Evolutionary conservation across 2,797 vertebrate species (phyloP).

Genomic region (Pangasius macronema): DNA sequence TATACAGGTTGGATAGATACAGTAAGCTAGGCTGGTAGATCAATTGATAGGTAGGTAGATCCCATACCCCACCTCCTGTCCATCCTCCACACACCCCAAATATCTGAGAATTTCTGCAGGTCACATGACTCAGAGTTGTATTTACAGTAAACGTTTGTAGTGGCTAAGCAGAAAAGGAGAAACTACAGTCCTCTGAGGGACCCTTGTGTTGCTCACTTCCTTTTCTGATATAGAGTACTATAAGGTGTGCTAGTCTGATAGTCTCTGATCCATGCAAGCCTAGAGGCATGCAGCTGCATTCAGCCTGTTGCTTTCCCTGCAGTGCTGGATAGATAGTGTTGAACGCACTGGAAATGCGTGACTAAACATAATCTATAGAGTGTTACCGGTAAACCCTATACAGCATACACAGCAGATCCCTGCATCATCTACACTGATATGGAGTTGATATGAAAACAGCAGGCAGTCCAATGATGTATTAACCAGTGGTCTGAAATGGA

Average conservation of each 20-base stretch:
- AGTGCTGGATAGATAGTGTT: slow-evolving; percentile 3
- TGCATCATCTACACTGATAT: background rate
- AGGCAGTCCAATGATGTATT: background rate
- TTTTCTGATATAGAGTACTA: background rate
- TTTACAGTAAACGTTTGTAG: background rate
- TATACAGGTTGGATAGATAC: background rate
- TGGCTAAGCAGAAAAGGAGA: background rate
- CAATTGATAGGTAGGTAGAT: background rate
- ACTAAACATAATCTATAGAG: slow-evolving; percentile 3
- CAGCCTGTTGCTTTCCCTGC: background rate
- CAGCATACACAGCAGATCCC: background rate
- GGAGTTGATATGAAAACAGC: slow-evolving; percentile 6
- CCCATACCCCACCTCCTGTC: background rate
- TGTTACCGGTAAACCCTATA: slow-evolving; percentile 8
- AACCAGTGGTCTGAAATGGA: background rate
- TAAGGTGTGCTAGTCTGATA: background rate
- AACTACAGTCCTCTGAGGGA: background rate
- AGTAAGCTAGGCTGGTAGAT: background rate
- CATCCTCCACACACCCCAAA: background rate
- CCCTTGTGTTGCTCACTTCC: background rate
- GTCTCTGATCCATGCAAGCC: background rate
- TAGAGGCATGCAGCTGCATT: background rate
- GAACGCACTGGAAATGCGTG: background rate
- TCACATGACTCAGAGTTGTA: background rate
- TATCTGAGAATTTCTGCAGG: background rate